Conservation (phyloP, 2,888 invertebrate genomes). For the Acanthosepion lycidas region DNA sequence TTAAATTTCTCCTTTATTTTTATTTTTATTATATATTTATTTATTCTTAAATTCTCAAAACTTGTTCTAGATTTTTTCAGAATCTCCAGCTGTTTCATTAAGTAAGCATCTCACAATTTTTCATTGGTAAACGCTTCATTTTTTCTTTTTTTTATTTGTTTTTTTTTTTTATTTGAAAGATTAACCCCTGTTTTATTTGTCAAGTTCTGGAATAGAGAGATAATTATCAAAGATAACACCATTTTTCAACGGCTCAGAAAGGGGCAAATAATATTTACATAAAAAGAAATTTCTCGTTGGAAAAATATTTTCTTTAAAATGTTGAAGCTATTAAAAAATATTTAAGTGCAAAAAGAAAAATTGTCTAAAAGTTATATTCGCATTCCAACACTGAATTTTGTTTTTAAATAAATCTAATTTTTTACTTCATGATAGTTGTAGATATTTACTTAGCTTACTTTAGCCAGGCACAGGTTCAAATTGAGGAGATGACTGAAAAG, state of each 20-base stretch:
- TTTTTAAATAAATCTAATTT: too few species aligned
- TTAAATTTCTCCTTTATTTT: too few species aligned
- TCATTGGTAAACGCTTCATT: not conserved
- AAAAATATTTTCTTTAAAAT: slow-evolving; percentile 9
- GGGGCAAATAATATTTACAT: not conserved
- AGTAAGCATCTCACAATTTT: not conserved
- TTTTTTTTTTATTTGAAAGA: not conserved
- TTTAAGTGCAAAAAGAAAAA: not conserved
- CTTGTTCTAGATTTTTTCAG: too few species aligned
- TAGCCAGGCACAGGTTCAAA: too few species aligned
- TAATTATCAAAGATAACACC: not conserved
- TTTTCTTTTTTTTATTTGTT: not conserved
- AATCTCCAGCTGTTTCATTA: too few species aligned
- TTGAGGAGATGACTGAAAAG: too few species aligned
- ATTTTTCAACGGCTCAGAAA: not conserved
- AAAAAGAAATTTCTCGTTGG: not conserved
- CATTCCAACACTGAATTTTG: not conserved
- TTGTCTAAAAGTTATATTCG: not conserved
- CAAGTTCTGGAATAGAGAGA: not conserved
- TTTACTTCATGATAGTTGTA: too few species aligned
- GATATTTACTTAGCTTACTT: too few species aligned
- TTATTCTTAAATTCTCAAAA: too few species aligned
- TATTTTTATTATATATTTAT: too few species aligned
- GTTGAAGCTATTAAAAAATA: not conserved
- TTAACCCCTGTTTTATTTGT: not conserved